Base-by-base conservation (phyloP, 2,797 vertebrate genomes). In the Caiman crocodilus region DNA sequence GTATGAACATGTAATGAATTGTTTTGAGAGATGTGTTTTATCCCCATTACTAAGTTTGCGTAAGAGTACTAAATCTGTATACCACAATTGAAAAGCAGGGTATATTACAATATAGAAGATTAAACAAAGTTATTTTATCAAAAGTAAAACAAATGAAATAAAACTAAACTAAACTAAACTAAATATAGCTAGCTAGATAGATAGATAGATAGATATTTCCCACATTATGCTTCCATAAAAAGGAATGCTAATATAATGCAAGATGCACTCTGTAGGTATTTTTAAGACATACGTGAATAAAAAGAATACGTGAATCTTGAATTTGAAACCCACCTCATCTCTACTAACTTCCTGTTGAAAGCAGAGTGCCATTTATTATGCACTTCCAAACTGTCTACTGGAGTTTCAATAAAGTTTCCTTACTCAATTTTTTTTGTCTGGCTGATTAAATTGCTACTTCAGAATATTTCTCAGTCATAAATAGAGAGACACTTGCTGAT, bases 271-370 rank as follows among this genome's bases (percentile, higher is more conserved):
- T 65, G 50, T 81, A 67, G 26, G 55, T 87, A 90, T 80, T 63
- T 84, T 80, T 84, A 15, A 79, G 60, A 78, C 81, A 59, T 0
- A 11, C 26, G 42, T 61, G 90, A 88, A 73, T n/a, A 55, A n/a
- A 63, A 90, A 74, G 58, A 91, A 42, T 9, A 4, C 59, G 69
- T 75, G 71, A 69, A 85, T 77, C 84, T 21, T 74, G 85, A 91
- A 69, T 1, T 82, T 88, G 84, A 89, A 92, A 95, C 90, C 90
- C 82, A 84, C 80, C 26, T 96, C 86, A 84, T 56, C 26, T 92
- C 79, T 88, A 84, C 91, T 88, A 94, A 91, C n/a, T 93, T 94
- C 57, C 55, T 76, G 88, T 91, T 93, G 84, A 93, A 94, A 96
- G 87, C 82, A 32, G 69, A 61, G 82, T 21, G 74, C 94, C 92